phyloP scores from a whole-genome alignment of 2,113 vertebrate species.

The Felis catus region F.catus_Fca126_mat1.0 CM031428.1:15233001-15233500 shows the following conservation, averaged over 20 bases:
- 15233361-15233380: not conserved
- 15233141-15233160: not conserved
- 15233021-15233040: not conserved
- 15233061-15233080: not conserved
- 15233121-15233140: not conserved
- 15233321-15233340: not conserved
- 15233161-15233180: not conserved
- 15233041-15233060: not conserved
- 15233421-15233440: not conserved
- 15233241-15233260: not conserved
- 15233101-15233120: not conserved
- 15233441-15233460: not conserved
- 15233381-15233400: not conserved
- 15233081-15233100: not conserved
- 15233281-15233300: not conserved
- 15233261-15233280: not conserved
- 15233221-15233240: no score
- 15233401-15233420: constrained; percentile 20
- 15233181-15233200: not conserved
- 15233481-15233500: not conserved
- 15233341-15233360: not conserved
- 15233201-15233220: not conserved
- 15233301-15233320: not conserved
- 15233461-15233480: not conserved
- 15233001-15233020: not conserved